A percentile compares a stretch with the other conserved stretches of the same genome.
Conservation (phyloP, 2,888 invertebrate species). For the Ariolimax columbianus region DNA sequence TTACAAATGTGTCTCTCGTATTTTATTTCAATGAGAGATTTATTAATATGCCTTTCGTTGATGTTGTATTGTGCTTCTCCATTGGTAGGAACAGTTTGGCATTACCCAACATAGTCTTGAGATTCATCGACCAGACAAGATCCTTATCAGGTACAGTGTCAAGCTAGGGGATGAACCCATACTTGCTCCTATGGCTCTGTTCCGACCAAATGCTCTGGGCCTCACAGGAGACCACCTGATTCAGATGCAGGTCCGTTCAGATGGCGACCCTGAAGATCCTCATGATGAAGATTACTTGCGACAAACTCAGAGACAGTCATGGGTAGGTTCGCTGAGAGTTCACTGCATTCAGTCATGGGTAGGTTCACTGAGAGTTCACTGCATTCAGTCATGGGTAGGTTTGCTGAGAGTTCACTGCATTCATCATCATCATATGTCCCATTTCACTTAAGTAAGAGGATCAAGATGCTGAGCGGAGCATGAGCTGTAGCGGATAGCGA, state of each 20-base stretch:
- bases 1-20: too few relatives aligned
- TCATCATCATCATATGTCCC: too few relatives aligned
- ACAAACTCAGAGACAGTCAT: conserved; percentile 83
- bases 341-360: too few relatives aligned
- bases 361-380: not conserved
- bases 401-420: not conserved
- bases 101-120: conserved; percentile 82
- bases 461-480: too few relatives aligned
- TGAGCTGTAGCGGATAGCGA: too few relatives aligned
- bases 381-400: conserved; percentile 61
- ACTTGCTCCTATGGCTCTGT: conserved; percentile 91
- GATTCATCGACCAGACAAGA: conserved; percentile 74
- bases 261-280: conserved; percentile 93
- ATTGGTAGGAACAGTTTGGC: conserved; percentile 87
- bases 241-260: conserved; percentile 82
- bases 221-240: conserved; percentile 80
- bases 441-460: too few relatives aligned
- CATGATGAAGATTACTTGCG: conserved; percentile 94
- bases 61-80: not conserved
- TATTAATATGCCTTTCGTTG: not conserved
- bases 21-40: not conserved
- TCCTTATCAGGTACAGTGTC: conserved; percentile 74
- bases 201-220: conserved; percentile 90
- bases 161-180: conserved; percentile 94
- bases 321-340: conserved; percentile 41